Percentiles rank a stretch among this genome's conserved stretches.
Evolutionary conservation across 2,888 invertebrate genomes (phyloP).

Genomic region (Caenorhabditis sp.): DNA sequence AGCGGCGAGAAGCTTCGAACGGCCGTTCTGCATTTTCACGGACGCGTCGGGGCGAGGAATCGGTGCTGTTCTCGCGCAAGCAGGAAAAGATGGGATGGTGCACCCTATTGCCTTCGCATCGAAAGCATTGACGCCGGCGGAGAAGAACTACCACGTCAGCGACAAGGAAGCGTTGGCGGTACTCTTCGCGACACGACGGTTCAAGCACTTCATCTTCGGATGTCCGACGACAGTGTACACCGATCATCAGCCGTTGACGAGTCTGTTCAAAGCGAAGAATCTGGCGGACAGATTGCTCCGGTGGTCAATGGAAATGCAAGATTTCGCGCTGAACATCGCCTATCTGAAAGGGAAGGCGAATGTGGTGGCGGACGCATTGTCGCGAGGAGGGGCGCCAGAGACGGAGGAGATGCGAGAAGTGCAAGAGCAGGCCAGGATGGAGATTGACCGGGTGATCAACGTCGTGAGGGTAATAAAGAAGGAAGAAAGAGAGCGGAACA

Average conservation of each 20-base stretch:
- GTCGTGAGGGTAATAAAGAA: neutral
- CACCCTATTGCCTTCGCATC: slow-evolving; percentile 61
- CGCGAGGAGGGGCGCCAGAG: slow-evolving; percentile 1
- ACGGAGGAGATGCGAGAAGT: neutral
- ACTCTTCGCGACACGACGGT: slow-evolving; percentile 6
- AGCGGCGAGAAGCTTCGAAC: slow-evolving; percentile 37
- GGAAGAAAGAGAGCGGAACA: neutral
- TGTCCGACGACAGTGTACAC: neutral
- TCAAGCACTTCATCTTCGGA: slow-evolving; percentile 21
- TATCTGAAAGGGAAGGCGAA: slow-evolving; percentile 18
- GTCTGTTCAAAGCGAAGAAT: neutral
- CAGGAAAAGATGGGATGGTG: slow-evolving; percentile 17
- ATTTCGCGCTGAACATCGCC: slow-evolving; percentile 2
- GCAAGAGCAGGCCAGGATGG: no score
- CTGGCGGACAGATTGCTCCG: slow-evolving; percentile 14
- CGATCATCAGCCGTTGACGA: slow-evolving; percentile 15
- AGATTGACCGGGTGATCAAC: neutral
- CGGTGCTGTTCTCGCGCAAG: slow-evolving; percentile 60
- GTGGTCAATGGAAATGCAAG: slow-evolving; percentile 22
- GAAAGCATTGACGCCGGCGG: slow-evolving; percentile 50
- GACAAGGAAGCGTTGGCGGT: slow-evolving; percentile 22
- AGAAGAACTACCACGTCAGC: slow-evolving; percentile 14
- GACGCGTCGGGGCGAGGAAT: slow-evolving; percentile 63
- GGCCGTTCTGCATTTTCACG: slow-evolving; percentile 58
- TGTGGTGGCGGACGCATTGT: slow-evolving; percentile 12